These are phyloP conservation scores for Stictonetta naevosa DNA, from an alignment of 2,113 vertebrate species.

Conservation along the genomic window DNA sequence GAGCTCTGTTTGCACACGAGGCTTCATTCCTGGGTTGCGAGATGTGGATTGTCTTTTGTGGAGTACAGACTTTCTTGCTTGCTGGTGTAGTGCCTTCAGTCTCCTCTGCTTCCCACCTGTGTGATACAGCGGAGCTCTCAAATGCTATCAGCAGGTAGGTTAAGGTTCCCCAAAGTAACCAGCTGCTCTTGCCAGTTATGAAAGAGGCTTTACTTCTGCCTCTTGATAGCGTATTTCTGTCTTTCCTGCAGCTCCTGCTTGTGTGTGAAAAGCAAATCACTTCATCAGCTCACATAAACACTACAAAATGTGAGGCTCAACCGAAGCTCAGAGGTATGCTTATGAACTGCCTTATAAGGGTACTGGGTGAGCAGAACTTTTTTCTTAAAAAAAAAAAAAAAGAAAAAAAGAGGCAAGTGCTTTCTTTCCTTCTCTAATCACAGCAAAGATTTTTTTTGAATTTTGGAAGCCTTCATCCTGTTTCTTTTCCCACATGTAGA, in stretches of 20 bases:
- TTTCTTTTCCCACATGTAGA: neutral
- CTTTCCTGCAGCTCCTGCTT: neutral
- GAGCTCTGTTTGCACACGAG: neutral
- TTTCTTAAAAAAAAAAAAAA: neutral
- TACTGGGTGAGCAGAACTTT: neutral
- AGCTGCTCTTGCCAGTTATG: accelerated
- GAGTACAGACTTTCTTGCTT: neutral
- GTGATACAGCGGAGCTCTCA: neutral
- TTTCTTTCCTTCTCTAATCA: neutral
- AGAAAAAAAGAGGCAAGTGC: accelerated
- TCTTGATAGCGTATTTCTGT: neutral
- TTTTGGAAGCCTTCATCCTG: neutral
- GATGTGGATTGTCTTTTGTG: accelerated
- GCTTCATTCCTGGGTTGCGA: neutral
- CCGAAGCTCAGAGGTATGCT: neutral
- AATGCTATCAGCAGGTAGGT: accelerated
- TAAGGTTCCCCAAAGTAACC: neutral
- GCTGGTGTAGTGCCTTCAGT: neutral
- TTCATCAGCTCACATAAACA: neutral
- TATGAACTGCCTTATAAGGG: neutral
- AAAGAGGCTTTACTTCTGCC: neutral
- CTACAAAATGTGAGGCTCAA: neutral
- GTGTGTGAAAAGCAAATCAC: neutral
- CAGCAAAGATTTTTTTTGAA: neutral
- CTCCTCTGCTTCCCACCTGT: neutral